These are phyloP conservation scores for Criorhina ranunculi DNA, from an alignment of 2,888 invertebrate genomes.

Conservation along the genomic window DNA sequence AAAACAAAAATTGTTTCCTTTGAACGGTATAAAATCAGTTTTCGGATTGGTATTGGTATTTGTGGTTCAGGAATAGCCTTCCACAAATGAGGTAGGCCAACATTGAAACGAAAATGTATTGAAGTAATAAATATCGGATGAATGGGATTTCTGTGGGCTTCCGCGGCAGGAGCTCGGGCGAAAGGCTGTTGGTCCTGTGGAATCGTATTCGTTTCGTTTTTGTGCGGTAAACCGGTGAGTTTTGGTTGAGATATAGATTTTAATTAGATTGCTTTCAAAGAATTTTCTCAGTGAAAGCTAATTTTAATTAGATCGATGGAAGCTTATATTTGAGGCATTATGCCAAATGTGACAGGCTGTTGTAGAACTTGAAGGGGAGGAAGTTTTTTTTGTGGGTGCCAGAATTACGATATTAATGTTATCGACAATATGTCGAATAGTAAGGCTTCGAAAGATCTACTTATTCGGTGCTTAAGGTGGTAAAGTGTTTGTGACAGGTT, in stretches of 20 bases:
- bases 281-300: slow-evolving; percentile 2
- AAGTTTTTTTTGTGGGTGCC: too few species aligned
- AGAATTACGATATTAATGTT: too few species aligned
- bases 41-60: slow-evolving; percentile 18
- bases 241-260: neutral
- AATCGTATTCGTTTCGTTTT: slow-evolving; percentile 18
- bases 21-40: neutral
- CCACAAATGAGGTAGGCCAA: slow-evolving; percentile 5
- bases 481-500: too few species aligned
- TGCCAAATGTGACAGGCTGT: too few species aligned
- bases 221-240: neutral
- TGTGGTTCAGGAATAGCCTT: slow-evolving; percentile 27
- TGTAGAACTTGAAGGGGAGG: too few species aligned
- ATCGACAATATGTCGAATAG: too few species aligned
- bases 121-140: slow-evolving; percentile 33
- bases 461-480: too few species aligned
- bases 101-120: slow-evolving; percentile 11
- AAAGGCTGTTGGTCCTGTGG: neutral
- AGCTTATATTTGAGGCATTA: neutral
- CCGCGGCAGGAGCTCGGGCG: neutral
- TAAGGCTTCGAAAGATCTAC: too few species aligned
- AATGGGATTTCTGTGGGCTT: slow-evolving; percentile 27
- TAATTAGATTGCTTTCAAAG: slow-evolving; percentile 6
- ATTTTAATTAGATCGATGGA: slow-evolving; percentile 12
- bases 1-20: slow-evolving; percentile 7